Evolutionary conservation across 2,797 vertebrate species (phyloP).

Genomic region (Falco biarmicus): DNA sequence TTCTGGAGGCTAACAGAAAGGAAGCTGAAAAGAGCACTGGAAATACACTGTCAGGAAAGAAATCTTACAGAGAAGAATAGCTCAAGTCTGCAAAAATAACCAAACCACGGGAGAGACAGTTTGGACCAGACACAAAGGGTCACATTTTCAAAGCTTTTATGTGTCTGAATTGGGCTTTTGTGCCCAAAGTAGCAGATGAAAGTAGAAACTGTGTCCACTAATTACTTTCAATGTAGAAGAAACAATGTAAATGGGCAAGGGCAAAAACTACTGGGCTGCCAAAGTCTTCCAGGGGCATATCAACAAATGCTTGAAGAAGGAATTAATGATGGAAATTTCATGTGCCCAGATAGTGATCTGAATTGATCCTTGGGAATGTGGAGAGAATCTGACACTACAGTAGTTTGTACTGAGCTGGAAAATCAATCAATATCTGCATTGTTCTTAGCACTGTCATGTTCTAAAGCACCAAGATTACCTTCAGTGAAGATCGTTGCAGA

Average conservation of each 20-base stretch:
- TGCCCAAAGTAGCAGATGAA: slow-evolving; percentile 27
- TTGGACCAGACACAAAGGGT: slow-evolving; percentile 40
- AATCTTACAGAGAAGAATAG: slow-evolving; percentile 40
- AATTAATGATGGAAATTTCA: slow-evolving; percentile 8
- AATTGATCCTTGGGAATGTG: background rate
- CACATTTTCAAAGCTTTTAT: slow-evolving; percentile 40
- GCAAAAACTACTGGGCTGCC: background rate
- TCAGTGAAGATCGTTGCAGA: background rate
- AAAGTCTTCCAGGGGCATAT: background rate
- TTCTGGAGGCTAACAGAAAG: slow-evolving; percentile 36
- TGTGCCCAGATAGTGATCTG: background rate
- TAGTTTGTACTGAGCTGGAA: background rate
- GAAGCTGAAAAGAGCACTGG: slow-evolving; percentile 41
- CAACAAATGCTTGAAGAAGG: slow-evolving; percentile 42
- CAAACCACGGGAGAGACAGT: slow-evolving; percentile 35
- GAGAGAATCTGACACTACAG: background rate
- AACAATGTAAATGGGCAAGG: slow-evolving; percentile 17
- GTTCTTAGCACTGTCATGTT: background rate
- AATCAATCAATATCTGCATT: background rate
- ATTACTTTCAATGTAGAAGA: slow-evolving; percentile 33
- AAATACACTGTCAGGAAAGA: slow-evolving; percentile 48
- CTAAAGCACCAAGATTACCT: background rate
- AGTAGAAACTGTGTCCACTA: background rate
- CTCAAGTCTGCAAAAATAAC: slow-evolving; percentile 44
- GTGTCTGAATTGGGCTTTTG: background rate